Conservation (phyloP, 2,888 invertebrate species). For the Acheta domesticus region DNA sequence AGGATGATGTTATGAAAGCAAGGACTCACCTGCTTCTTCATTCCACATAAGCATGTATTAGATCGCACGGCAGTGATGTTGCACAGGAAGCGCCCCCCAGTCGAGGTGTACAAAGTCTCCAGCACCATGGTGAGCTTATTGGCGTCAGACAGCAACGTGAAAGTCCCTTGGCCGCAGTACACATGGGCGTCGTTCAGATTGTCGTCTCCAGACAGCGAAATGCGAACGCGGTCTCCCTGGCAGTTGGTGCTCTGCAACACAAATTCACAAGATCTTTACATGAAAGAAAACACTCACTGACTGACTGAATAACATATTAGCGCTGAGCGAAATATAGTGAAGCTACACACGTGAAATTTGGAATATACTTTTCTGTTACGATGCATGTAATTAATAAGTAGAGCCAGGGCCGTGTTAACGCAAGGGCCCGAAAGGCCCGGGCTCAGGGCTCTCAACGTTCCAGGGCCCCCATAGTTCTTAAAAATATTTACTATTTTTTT, state of each 20-base stretch:
- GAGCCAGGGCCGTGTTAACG: too few species aligned
- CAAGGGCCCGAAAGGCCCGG: too few species aligned
- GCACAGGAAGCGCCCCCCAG: background rate
- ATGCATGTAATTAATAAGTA: too few species aligned
- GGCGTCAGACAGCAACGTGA: conserved; percentile 41
- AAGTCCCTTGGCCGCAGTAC: conserved; percentile 55
- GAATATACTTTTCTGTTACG: too few species aligned
- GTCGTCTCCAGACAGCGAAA: conserved; percentile 53
- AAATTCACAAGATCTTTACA: background rate
- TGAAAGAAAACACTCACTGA: too few species aligned
- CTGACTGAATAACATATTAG: too few species aligned
- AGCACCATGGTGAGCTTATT: conserved; percentile 41
- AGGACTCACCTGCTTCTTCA: conserved; percentile 4
- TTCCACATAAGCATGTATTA: conserved; percentile 18
- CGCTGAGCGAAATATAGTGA: too few species aligned
- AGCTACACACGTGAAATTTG: too few species aligned
- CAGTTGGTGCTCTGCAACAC: conserved; percentile 40
- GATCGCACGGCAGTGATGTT: background rate
- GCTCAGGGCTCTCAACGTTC: too few species aligned
- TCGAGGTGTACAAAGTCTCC: background rate
- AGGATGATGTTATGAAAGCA: too few species aligned
- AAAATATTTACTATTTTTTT: too few species aligned
- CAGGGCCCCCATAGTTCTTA: too few species aligned
- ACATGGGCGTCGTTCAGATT: conserved; percentile 48
- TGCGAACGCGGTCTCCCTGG: conserved; percentile 49